Evolutionary conservation across 2,797 vertebrate species (phyloP), one percentile per base, ranked within the genome.

Genomic region (Syngnathus rostellatus): DNA sequence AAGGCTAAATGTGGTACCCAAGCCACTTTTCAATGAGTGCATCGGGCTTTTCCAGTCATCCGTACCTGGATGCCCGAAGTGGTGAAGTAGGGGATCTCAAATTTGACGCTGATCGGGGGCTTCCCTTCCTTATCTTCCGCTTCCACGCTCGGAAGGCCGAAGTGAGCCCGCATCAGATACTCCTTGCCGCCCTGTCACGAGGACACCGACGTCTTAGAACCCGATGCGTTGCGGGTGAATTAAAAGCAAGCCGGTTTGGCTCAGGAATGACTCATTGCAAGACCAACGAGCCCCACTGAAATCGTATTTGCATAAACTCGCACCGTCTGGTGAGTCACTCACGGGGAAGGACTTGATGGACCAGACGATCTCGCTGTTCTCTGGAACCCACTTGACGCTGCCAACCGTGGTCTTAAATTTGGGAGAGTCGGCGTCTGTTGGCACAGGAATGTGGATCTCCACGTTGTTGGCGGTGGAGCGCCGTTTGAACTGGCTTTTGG

Each of bases 401-500:
- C 97, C 97, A 77, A 98, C 96, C 0, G 97, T 98, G 70, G 97
- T 99, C 90, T 99, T 99, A 81, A 99, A 99, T 85, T 99, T 99
- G 74, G 97, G 97, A 0, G 97, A 97, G 85, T 99, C 97, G 0
- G 97, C 97, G 0, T 99, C 97, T 0, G 96, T 99, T 72, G 97
- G 97, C 62, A 99, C 97, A 0, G 97, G 97, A 87, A 98, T 99
- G 89, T 98, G 97, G 84, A 99, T 99, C 86, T 99, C 97, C 83
- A 99, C 97, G 0, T 98, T 98, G 90, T 99, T 99, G 88, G 97
- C 97, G 0, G 97, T 99, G 14, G 97, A 99, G 51, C 97, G 89
- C 58, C 97, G 91, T 67, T 99, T 99, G 83, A 99, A 99, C 25
- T 99, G 97, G 82, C 97, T 99, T 85, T 99, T 99, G 1, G 96